phyloP scores from a whole-genome alignment of 2,797 vertebrate genomes.

The Muscicapa striata region DNA sequence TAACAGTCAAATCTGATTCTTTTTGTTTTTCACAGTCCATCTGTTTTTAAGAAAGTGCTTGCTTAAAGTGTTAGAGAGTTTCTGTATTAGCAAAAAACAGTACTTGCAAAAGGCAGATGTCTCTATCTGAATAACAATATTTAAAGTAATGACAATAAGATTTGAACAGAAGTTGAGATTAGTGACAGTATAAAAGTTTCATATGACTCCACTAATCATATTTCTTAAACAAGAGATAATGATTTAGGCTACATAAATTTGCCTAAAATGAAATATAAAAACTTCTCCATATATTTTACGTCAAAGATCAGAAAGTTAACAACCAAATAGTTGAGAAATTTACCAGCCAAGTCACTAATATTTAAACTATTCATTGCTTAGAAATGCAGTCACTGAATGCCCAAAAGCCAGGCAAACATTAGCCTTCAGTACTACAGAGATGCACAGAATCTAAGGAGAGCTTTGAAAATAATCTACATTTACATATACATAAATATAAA shows the following conservation, averaged over 20 bases:
- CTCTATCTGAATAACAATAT: background rate
- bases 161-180: background rate
- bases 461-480: background rate
- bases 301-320: background rate
- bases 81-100: slow-evolving; percentile 22
- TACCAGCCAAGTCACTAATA: background rate
- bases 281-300: background rate
- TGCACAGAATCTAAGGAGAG: background rate
- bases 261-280: background rate
- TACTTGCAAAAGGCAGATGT: slow-evolving; percentile 8
- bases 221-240: background rate
- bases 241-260: background rate
- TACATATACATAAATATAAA: too few species aligned
- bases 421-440: background rate
- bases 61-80: background rate
- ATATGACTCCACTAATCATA: background rate
- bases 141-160: background rate
- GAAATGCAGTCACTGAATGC: background rate
- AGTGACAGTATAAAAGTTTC: background rate
- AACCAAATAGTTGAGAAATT: background rate
- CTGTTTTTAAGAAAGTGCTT: slow-evolving; percentile 48
- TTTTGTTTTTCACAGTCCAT: slow-evolving; percentile 29
- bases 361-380: background rate
- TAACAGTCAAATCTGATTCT: slow-evolving; percentile 6
- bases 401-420: background rate